Percentiles rank a stretch among this genome's conserved stretches.
phyloP scores from a whole-genome alignment of 2,113 vertebrate species.

The Origma solitaria region DNA sequence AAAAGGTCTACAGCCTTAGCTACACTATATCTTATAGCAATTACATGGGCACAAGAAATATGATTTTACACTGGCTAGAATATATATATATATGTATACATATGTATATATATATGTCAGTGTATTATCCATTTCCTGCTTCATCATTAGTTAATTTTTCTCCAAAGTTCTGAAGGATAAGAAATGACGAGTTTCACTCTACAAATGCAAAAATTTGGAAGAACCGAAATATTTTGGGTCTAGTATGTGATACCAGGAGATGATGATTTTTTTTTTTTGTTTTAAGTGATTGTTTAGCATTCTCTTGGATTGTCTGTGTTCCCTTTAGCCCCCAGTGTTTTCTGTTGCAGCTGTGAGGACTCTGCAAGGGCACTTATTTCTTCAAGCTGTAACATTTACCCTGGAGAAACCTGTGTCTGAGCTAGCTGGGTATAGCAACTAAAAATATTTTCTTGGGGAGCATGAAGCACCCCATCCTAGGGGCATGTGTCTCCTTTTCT shows the following conservation, averaged over 20 bases:
- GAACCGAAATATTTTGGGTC: not conserved
- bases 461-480: not conserved
- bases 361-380: not conserved
- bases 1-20: not conserved
- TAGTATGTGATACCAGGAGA: not conserved
- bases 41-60: not conserved
- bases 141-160: not conserved
- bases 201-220: not conserved
- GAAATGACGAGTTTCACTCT: not conserved
- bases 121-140: not conserved
- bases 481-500: not conserved
- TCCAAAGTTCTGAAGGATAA: not conserved
- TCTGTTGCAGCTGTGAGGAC: not conserved
- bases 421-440: not conserved
- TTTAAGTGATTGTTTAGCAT: not conserved
- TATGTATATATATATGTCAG: not conserved
- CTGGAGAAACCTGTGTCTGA: not conserved
- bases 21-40: not conserved
- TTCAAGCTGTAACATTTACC: not conserved
- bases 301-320: not conserved
- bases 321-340: not conserved
- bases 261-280: not conserved
- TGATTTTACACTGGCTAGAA: not conserved
- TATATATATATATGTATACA: too few species aligned
- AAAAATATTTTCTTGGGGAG: not conserved